Evolutionary conservation across 2,888 invertebrate species (phyloP).

Genomic region (Eristalis pertinax): DNA sequence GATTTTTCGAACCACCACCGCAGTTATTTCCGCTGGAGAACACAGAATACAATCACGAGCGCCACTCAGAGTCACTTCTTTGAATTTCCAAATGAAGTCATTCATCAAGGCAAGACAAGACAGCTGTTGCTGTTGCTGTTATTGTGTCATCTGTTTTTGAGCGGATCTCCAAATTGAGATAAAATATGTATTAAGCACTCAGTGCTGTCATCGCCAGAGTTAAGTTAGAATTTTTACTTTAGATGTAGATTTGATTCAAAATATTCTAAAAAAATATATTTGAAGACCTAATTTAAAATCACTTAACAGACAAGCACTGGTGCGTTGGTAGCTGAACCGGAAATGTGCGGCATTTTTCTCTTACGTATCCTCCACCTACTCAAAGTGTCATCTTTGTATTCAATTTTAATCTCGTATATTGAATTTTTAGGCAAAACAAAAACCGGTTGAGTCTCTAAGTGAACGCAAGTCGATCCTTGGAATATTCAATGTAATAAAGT

Average conservation of each 20-base stretch:
- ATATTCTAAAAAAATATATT: background rate
- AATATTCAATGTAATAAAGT: conserved; percentile 1
- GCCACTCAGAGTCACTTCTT: background rate
- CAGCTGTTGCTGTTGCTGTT: background rate
- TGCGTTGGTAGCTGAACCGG: background rate
- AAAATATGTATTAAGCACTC: background rate
- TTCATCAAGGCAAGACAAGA: background rate
- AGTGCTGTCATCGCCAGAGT: background rate
- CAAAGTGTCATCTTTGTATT: background rate
- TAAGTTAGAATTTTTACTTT: background rate
- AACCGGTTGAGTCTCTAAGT: background rate
- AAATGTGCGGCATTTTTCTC: background rate
- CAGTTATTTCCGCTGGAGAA: background rate
- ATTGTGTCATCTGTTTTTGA: background rate
- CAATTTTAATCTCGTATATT: background rate
- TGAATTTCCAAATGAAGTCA: background rate
- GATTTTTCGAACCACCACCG: background rate
- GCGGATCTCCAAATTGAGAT: background rate
- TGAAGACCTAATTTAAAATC: background rate
- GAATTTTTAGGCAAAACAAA: background rate
- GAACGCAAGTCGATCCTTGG: background rate
- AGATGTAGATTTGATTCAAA: background rate
- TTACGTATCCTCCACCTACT: background rate
- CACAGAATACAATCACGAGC: background rate
- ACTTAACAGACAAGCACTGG: background rate